Base-by-base conservation (phyloP, 2,797 vertebrate genomes). In the Eulemur mongoz region DNA sequence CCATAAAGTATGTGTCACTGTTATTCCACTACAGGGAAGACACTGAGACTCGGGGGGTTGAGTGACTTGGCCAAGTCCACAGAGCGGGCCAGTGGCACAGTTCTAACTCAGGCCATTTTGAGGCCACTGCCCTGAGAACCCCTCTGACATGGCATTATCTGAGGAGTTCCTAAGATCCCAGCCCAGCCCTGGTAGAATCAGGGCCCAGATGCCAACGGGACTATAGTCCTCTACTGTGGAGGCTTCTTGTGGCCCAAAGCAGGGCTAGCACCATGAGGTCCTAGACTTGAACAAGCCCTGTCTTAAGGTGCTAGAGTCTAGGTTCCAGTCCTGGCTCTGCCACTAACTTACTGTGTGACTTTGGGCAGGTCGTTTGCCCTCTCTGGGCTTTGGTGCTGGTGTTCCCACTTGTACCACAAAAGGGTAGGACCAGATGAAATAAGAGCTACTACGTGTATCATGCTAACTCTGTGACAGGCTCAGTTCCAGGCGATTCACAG, bases 361-460 rank as follows among this genome's bases (percentile, higher is more conserved):
- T 61, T 82, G 78, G 59, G 38, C 40, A 89, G 75, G 63, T 76
- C 75, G 7, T 23, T 45, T 52, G 65, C 72, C 65, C 45, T 97
- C 65, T 93, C 82, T 88, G 81, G 61, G 65, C 27, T 32, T 57
- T n/a, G 14, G 22, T 11, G n/a, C 18, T 32, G 14, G 18, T 10
- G 38, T 10, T 67, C 30, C 72, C 50, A 25, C 30, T 59, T 30
- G 6, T 23, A 38, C n/a, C 30, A 57, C 35, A 50, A 48, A 40
- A 93, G 43, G 35, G 48, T 9, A 18, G 40, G 67, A 17, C 52
- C 43, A 22, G 35, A 32, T 6, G 43, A 35, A 57, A 7, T 3
- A 65, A 79, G 50, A 57, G 45, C 27, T 38, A n/a, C 23, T 2
- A 1, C 0, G 0, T 6, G 5, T 23, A 0, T 7, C 20, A 25